Percentiles rank a stretch among this genome's conserved stretches.
phyloP scores from a whole-genome alignment of 2,113 vertebrate species.

The Megaptera novaeangliae region DNA sequence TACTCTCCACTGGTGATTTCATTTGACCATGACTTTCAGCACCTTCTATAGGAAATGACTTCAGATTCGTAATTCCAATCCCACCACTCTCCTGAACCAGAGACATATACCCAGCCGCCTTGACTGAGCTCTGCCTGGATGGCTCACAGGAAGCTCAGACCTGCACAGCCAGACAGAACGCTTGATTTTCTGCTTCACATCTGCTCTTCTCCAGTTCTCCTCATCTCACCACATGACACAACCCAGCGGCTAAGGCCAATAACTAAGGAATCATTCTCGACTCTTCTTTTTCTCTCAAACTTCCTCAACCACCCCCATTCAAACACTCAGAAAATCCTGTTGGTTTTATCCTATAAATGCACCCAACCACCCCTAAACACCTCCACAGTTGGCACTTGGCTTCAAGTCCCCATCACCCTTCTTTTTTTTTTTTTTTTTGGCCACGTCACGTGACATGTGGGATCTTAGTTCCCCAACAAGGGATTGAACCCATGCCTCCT shows the following conservation, averaged over 20 bases:
- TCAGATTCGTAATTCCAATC: not conserved
- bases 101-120: not conserved
- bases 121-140: not conserved
- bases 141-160: not conserved
- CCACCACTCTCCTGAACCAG: not conserved
- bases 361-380: not conserved
- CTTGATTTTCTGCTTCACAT: not conserved
- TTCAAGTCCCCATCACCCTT: not conserved
- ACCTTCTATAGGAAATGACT: not conserved
- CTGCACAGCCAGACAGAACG: not conserved
- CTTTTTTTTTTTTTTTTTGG: not conserved
- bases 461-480: not conserved
- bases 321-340: not conserved
- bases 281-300: not conserved
- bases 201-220: not conserved
- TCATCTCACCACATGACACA: not conserved
- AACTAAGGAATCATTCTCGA: not conserved
- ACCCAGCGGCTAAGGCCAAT: not conserved
- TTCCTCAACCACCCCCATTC: not conserved
- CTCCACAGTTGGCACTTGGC: not conserved
- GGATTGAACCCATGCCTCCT: not conserved
- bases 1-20: not conserved
- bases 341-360: not conserved
- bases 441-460: not conserved
- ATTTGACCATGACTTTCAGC: not conserved